Base-by-base conservation (phyloP, 2,113 vertebrate genomes). In the Sylvietta virens region DNA sequence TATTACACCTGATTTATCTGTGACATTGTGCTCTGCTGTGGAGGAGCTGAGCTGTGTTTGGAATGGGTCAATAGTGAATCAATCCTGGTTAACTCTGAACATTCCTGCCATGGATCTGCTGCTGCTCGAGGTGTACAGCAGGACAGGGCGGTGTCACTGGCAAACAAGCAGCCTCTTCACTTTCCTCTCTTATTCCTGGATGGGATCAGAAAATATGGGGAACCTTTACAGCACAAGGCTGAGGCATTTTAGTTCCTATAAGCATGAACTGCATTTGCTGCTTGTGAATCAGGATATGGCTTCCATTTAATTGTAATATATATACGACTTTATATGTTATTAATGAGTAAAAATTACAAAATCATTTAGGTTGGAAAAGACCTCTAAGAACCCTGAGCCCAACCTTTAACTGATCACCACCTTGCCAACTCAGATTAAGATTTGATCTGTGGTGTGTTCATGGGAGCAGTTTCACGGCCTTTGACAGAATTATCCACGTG, bases 161-260 rank as follows among this genome's bases (percentile, higher is more conserved):
- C 26, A 44, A 33, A 40, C 10, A 50, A 4, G 9, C 14, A 23
- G 11, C n/a, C 15, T 48, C 6, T 51, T 81, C 35, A 3, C 31
- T 40, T 37, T n/a, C 11, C 30, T 56, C 13, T 71, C 33, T 15
- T 23, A 4, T 7, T 53, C 6, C 23, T 79, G 0, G 0, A 1
- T 48, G 26, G 31, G 39, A 23, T 60, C 40, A 45, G 53, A 48
- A 72, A 21, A 7, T 6, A 9, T 14, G 31, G 42, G 42, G 39
- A 79, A 3, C 3, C 21, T 24, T 60, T 51, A 15, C 27, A 62
- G 47, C 10, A 35, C 23, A 47, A 60, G 9, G 12, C 18, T 57
- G 24, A 81, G 28, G 17, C 3, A 13, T 69, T 83, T 74, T 33
- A 30, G 3, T 35, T 56, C 44, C 48, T 81, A 31, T 56, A n/a